These are phyloP conservation scores for Pollenia griseotomentosa DNA, from an alignment of 2,888 invertebrate species.

Conservation along the genomic window DNA sequence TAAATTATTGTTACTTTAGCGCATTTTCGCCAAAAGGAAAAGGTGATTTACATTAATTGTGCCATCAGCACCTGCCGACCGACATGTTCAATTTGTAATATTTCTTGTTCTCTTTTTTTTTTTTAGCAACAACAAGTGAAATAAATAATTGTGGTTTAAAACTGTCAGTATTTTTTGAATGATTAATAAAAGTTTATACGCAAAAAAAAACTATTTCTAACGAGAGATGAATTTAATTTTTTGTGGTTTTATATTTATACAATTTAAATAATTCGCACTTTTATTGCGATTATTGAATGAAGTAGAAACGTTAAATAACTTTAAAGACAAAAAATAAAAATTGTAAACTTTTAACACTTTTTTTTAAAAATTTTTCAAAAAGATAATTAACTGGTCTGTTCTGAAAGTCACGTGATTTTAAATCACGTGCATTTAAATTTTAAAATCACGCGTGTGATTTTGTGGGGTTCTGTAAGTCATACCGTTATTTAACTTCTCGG, in stretches of 20 bases:
- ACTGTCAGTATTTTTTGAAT: not conserved
- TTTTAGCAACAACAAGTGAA: not conserved
- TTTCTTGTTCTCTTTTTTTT: not conserved
- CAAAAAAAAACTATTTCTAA: not conserved
- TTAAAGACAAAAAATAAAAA: too few relatives aligned
- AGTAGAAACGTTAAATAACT: too few relatives aligned
- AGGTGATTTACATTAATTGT: constrained; percentile 31
- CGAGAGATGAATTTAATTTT: not conserved
- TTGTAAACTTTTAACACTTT: too few relatives aligned
- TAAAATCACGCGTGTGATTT: too few relatives aligned
- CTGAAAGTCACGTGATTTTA: too few relatives aligned
- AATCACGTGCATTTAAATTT: too few relatives aligned
- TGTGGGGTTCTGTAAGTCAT: too few relatives aligned
- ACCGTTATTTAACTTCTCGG: too few relatives aligned
- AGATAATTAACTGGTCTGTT: too few relatives aligned
- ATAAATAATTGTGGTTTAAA: not conserved
- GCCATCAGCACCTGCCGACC: constrained; percentile 40
- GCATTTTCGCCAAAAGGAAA: not conserved
- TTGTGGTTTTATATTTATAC: not conserved
- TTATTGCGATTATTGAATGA: not conserved
- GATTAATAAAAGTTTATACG: not conserved
- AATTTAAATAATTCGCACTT: not conserved
- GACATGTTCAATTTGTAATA: constrained; percentile 10
- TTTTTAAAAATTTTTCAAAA: too few relatives aligned
- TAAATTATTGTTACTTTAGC: constrained; percentile 24